Percentiles rank a stretch among this genome's conserved stretches.
Conservation (phyloP, 2,113 vertebrate genomes). For the Protobothrops mucrosquamatus region DNA sequence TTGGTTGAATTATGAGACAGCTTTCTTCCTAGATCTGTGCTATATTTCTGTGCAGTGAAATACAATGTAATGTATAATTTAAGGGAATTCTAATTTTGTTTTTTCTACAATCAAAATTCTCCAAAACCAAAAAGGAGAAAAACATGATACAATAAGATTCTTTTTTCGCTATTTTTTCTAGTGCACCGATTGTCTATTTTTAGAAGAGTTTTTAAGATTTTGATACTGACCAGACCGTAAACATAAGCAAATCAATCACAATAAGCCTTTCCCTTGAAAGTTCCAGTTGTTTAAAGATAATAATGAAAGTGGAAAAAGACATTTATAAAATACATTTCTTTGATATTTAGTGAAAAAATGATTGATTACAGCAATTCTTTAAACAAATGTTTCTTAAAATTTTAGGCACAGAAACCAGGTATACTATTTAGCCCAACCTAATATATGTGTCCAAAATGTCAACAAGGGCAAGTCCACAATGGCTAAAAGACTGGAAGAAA, state of each 20-base stretch:
- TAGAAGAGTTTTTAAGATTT: neutral
- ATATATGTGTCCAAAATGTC: neutral
- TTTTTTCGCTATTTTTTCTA: neutral
- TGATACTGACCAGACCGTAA: neutral
- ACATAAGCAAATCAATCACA: neutral
- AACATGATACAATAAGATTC: neutral
- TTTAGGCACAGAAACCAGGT: neutral
- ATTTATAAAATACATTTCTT: neutral
- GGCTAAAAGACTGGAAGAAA: neutral
- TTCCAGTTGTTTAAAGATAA: neutral
- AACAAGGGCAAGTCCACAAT: neutral
- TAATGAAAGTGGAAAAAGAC: neutral
- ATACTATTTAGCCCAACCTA: neutral
- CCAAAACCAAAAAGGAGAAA: neutral
- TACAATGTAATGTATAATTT: neutral
- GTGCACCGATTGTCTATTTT: neutral
- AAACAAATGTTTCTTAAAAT: neutral
- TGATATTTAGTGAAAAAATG: neutral
- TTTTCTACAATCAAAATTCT: neutral
- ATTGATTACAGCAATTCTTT: neutral
- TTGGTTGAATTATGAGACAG: neutral
- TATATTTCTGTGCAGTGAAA: neutral
- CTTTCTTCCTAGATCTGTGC: neutral
- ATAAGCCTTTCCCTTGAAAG: neutral
- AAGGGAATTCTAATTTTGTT: neutral